Evolutionary conservation across 1,140 invertebrate genomes (phyloP).

Genomic region (Tenebrio molitor): DNA sequence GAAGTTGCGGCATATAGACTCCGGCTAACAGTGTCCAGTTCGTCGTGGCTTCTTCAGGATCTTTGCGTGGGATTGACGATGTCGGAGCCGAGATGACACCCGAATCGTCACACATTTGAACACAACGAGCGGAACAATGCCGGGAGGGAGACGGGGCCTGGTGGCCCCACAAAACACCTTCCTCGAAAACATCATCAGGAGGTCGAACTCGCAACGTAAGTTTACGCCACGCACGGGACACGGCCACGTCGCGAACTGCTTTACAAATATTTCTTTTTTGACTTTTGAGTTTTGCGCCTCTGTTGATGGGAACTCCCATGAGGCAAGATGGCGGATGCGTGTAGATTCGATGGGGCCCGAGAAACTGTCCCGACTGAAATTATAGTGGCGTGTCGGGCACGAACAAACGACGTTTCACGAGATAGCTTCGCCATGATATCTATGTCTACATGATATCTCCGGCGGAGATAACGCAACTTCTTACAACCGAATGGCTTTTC

Average conservation of each 20-base stretch:
- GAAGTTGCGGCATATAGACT: slow-evolving; percentile 28
- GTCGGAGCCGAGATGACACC: slow-evolving; percentile 38
- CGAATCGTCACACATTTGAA: neutral
- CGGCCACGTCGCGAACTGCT: too few species aligned
- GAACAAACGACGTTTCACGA: too few species aligned
- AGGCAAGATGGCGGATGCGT: slow-evolving; percentile 1
- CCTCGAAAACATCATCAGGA: slow-evolving; percentile 98
- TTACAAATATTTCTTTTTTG: too few species aligned
- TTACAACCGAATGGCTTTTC: too few species aligned
- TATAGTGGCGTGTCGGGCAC: too few species aligned
- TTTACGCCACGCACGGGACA: too few species aligned
- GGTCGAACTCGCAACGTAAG: slow-evolving; percentile 98
- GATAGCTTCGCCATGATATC: too few species aligned
- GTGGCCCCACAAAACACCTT: slow-evolving; percentile 99
- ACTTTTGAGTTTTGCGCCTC: too few species aligned
- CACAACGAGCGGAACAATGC: slow-evolving; percentile 72
- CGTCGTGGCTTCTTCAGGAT: slow-evolving; percentile 18
- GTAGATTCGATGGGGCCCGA: neutral
- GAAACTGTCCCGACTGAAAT: too few species aligned
- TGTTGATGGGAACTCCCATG: slow-evolving; percentile 22
- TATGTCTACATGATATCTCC: too few species aligned
- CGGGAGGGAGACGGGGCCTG: slow-evolving; percentile 95
- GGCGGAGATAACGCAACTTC: too few species aligned
- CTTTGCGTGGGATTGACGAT: slow-evolving; percentile 11
- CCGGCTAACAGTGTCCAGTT: slow-evolving; percentile 29